phyloP scores from a whole-genome alignment of 2,113 vertebrate species.

The Syrmaticus mikado region DNA sequence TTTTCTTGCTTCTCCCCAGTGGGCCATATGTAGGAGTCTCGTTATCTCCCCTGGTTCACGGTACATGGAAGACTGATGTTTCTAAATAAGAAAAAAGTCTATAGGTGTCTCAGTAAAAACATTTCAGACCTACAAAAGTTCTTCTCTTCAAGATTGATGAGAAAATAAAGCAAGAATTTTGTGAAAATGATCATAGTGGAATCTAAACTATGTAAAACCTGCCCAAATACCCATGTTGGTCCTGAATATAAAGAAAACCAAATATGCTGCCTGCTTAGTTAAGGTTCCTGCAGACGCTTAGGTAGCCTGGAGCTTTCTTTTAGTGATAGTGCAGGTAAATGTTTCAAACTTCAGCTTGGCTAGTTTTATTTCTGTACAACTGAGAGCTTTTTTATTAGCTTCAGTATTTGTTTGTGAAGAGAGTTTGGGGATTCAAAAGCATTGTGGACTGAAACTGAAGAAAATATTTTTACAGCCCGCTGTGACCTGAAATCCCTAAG shows the following conservation, averaged over 20 bases:
- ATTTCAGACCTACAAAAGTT: not conserved
- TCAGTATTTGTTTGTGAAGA: not conserved
- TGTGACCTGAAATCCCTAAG: conserved; percentile 26
- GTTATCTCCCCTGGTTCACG: not conserved
- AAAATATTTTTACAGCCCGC: not conserved
- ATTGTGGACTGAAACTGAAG: not conserved
- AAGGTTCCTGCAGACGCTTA: not conserved
- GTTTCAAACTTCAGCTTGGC: not conserved
- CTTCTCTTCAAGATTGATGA: not conserved
- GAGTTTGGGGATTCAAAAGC: not conserved
- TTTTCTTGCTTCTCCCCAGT: not conserved
- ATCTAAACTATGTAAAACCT: not conserved
- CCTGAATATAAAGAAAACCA: not conserved
- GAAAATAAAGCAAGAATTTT: not conserved
- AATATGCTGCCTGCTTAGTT: not conserved
- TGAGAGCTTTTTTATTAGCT: not conserved
- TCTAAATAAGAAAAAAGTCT: not conserved
- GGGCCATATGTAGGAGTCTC: not conserved
- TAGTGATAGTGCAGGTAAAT: not conserved
- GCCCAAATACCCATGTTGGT: not conserved
- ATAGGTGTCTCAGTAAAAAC: not conserved
- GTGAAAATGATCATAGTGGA: not conserved
- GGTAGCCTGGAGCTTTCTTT: not conserved
- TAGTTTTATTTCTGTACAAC: not conserved
- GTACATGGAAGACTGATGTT: rapidly evolving